Conservation (phyloP, 2,797 vertebrate species). For the Taenioides sp. region DNA sequence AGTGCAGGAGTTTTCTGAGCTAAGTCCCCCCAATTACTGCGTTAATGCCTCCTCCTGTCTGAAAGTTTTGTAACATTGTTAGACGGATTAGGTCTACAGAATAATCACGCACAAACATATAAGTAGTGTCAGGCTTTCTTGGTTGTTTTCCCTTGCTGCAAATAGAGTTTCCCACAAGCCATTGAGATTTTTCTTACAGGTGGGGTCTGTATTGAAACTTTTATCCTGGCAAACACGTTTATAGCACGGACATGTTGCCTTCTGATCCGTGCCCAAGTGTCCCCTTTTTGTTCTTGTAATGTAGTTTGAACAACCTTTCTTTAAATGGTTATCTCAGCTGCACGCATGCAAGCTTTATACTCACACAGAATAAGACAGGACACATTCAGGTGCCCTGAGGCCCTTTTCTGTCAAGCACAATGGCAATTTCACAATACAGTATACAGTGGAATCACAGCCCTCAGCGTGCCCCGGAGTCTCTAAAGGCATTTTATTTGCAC, state of each 20-base stretch:
- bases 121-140: conserved; percentile 68
- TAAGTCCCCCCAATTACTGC: conserved; percentile 75
- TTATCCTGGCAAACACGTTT: conserved; percentile 60
- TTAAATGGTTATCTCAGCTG: conserved; percentile 64
- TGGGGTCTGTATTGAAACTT: conserved; percentile 60
- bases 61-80: conserved; percentile 79
- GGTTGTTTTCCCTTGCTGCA: conserved; percentile 65
- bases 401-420: conserved; percentile 66
- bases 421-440: conserved; percentile 82
- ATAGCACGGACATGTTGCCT: conserved; percentile 46
- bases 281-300: conserved; percentile 47
- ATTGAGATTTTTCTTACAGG: conserved; percentile 50
- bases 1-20: conserved; percentile 63
- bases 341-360: conserved; percentile 51
- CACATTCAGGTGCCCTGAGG: conserved; percentile 56
- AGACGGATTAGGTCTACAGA: conserved; percentile 77
- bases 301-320: conserved; percentile 51
- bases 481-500: conserved; percentile 84
- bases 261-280: conserved; percentile 46
- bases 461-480: conserved; percentile 72
- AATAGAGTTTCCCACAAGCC: conserved; percentile 48
- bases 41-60: conserved; percentile 76
- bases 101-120: conserved; percentile 76
- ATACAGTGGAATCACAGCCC: conserved; percentile 75
- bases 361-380: conserved; percentile 39